Conservation (phyloP, 2,888 invertebrate genomes). For the Fragum sueziense region DNA sequence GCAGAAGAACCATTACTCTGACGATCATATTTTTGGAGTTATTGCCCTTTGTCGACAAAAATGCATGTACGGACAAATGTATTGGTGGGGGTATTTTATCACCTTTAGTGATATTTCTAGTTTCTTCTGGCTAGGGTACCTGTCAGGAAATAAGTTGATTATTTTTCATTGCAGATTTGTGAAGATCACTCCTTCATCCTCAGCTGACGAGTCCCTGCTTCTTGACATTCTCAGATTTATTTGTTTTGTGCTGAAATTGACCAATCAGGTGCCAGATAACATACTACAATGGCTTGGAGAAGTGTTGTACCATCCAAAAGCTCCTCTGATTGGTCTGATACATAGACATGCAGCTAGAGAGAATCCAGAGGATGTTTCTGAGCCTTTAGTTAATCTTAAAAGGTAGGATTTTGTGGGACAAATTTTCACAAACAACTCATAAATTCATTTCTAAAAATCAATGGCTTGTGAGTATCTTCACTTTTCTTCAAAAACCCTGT, state of each 20-base stretch:
- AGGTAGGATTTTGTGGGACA: no score
- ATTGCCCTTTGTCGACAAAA: no score
- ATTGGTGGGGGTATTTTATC: no score
- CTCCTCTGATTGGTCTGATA: conserved; percentile 77
- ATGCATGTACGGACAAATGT: no score
- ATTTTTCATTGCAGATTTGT: conserved; percentile 74
- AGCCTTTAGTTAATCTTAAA: conserved; percentile 66
- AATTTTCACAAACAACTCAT: no score
- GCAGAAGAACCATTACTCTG: no score
- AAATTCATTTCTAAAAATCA: no score
- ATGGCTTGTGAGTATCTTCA: no score
- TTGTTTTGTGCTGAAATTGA: conserved; percentile 66
- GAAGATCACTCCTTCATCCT: conserved; percentile 74
- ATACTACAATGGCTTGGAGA: conserved; percentile 75
- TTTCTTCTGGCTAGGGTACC: no score
- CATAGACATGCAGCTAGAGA: conserved; percentile 67
- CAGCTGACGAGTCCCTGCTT: conserved; percentile 78
- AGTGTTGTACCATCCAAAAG: conserved; percentile 74
- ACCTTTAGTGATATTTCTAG: no score
- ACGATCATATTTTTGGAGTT: no score
- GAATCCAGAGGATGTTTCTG: conserved; percentile 67
- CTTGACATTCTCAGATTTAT: conserved; percentile 75
- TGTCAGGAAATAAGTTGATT: background rate
- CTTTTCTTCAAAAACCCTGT: no score
- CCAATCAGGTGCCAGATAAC: conserved; percentile 68